Base-by-base conservation (phyloP, 92 coral and sea anemone species). In the Palythoa caribaeorum region DNA sequence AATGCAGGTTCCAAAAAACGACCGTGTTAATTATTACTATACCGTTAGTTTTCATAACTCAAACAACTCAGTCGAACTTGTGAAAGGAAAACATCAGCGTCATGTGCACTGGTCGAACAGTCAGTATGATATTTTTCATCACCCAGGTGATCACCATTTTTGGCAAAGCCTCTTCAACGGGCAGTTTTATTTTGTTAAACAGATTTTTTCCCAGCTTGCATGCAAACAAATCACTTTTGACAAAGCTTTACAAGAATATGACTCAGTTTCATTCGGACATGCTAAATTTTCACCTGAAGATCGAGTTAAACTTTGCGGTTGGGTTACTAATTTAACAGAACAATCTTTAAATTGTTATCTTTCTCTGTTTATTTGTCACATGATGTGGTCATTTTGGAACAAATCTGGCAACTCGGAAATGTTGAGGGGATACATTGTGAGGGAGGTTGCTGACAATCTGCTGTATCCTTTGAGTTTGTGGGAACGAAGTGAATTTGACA, bases 91-190 rank as follows among this genome's bases (percentile, higher is more conserved):
- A 52, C 0, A 6, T 13, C 19, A 3, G 9, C 88, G 71, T 51
- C 16, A 48, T 0, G n/a, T 91, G 3, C 54, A 54, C 12, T 1
- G 14, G 16, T 60, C 91, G 1, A 83, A 1, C 6, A 79, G 84
- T 51, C 98, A 96, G 60, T 93, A 86, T 83, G 96, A 94, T 78
- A 84, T 92, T 28, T 93, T 94, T 83, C 91, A 60, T 72, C 7
- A 47, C 1, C 89, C 90, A 1, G n/a, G 12, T 13, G 88, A 89
- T 11, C 20, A 1, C 1, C 0, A 17, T 2, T 1, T 40, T 17
- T 66, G 6, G 3, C 76, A 81, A 72, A 72, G 63, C 1, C 74
- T 94, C 51, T 86, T 92, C 21, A 57, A 13, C 1, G 98, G 98
- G 13, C 95, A 94, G 28, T 52, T 93, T 5, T 87, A 48, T 70